Evolutionary conservation across 1,140 invertebrate species (phyloP).

Genomic region (Heterodera carotae): DNA sequence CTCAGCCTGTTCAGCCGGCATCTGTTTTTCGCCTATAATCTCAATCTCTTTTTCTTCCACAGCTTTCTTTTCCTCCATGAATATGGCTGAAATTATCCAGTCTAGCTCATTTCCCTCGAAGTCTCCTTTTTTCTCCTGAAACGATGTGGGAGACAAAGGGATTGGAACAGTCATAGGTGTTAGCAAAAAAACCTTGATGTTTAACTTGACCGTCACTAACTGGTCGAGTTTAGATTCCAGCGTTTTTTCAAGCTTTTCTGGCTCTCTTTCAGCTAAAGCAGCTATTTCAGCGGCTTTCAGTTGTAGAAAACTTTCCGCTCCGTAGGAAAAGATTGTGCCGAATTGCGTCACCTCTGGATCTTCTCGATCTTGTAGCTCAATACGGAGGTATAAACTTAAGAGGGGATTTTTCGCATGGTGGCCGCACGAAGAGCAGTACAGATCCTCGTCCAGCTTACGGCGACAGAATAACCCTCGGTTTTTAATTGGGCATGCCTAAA

Average conservation of each 20-base stretch:
- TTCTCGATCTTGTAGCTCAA: not conserved
- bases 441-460: not conserved
- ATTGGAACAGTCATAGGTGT: not conserved
- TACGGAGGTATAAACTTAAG: not conserved
- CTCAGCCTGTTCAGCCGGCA: too few relatives aligned
- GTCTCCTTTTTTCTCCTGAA: not conserved
- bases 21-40: not conserved
- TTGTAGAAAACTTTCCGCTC: not conserved
- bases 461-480: not conserved
- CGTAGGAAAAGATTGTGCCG: not conserved
- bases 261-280: not conserved
- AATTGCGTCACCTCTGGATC: not conserved
- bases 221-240: not conserved
- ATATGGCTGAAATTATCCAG: not conserved
- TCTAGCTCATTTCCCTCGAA: not conserved
- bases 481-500: not conserved
- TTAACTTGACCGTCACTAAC: not conserved
- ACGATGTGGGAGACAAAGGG: not conserved
- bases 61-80: not conserved
- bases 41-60: not conserved
- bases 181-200: not conserved
- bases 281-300: not conserved
- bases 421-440: not conserved
- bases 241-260: not conserved
- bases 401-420: not conserved